Evolutionary conservation across 1,140 invertebrate species (phyloP), one percentile per base, ranked within the genome.

Genomic region (Mamestra configurata): DNA sequence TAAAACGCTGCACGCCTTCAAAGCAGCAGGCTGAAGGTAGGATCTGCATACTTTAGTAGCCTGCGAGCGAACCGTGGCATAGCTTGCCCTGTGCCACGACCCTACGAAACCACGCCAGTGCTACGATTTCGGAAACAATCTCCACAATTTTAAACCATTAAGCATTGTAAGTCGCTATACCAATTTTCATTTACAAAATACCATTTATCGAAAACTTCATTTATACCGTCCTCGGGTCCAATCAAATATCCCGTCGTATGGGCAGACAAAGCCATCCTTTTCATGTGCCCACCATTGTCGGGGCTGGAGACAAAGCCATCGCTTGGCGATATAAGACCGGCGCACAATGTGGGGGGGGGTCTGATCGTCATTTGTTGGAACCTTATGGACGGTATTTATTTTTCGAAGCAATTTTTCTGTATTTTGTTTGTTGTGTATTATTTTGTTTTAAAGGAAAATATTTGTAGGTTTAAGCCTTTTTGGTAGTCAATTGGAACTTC

Each of bases 331-430:
- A 35, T 43, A 49, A 70, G 66, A n/a, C 66, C 22, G 51, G n/a
- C 61, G 27, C 66, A 40, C 61, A 22, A 59, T 59, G 18, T 27
- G n/a, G 27, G 35, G n/a, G 57, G 31, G 13, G 57, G 27, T 3
- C 4, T 8, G n/a, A 18, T 35, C 15, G 18, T 27, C 59, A 64
- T 64, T 64, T 64, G 59, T 64, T 35, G 27, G 35, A 27, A 11
- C 13, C 6, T n/a, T 18, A 20, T 15, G 11, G n/a, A 18, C 6
- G 66, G 11, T 27, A 49, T 49, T 70, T 68, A 13, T 70, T 46
- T 46, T n/a, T 40, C 64, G 40, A 40, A 66, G 59, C 59, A 20
- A 64, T 66, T 40, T 66, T 66, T 66, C 35, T 40, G 40, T 66
- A 66, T 66, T 22, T 64, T 20, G 27, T 35, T 64, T 64, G 35